Conservation (phyloP, 2,797 vertebrate genomes). For the Microctenopoma lineatum region DNA sequence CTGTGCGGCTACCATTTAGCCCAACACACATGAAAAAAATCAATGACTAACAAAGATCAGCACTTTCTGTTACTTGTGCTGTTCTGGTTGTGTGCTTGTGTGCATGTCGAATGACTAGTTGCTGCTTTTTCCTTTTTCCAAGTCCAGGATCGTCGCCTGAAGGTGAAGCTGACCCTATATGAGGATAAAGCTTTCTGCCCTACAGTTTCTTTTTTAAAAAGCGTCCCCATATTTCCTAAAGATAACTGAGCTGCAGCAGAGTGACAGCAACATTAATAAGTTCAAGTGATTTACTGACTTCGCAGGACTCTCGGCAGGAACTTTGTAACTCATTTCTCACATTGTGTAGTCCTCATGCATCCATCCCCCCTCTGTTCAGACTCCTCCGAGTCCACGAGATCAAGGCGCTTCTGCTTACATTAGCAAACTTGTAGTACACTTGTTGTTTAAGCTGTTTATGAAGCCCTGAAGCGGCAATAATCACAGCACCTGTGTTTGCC, state of each 20-base stretch:
- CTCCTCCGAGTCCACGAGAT: slow-evolving; percentile 42
- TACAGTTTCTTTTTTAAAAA: slow-evolving; percentile 8
- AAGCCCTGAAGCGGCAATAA: slow-evolving; percentile 48
- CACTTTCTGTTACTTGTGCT: slow-evolving; percentile 28
- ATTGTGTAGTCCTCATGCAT: slow-evolving; percentile 26
- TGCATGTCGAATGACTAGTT: slow-evolving; percentile 6
- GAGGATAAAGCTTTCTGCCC: slow-evolving; percentile 6
- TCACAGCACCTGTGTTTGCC: slow-evolving; percentile 37
- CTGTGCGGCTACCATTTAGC: slow-evolving; percentile 16
- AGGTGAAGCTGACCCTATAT: slow-evolving; percentile 25
- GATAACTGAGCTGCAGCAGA: neutral
- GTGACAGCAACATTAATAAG: slow-evolving; percentile 6
- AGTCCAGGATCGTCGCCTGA: slow-evolving; percentile 21
- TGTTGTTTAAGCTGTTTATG: slow-evolving; percentile 53
- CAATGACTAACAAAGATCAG: slow-evolving; percentile 28
- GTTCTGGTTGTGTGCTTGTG: slow-evolving; percentile 4
- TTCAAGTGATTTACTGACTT: slow-evolving; percentile 27
- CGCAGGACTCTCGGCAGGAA: slow-evolving; percentile 30
- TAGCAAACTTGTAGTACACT: slow-evolving; percentile 39
- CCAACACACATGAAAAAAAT: slow-evolving; percentile 20
- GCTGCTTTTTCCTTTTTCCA: slow-evolving; percentile 16
- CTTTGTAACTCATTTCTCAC: slow-evolving; percentile 42
- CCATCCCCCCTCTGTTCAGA: slow-evolving; percentile 20
- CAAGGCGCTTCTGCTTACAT: slow-evolving; percentile 48
- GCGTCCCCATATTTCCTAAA: neutral